Conservation (phyloP, 2,113 vertebrate genomes). For the Oryzias woworae region DNA sequence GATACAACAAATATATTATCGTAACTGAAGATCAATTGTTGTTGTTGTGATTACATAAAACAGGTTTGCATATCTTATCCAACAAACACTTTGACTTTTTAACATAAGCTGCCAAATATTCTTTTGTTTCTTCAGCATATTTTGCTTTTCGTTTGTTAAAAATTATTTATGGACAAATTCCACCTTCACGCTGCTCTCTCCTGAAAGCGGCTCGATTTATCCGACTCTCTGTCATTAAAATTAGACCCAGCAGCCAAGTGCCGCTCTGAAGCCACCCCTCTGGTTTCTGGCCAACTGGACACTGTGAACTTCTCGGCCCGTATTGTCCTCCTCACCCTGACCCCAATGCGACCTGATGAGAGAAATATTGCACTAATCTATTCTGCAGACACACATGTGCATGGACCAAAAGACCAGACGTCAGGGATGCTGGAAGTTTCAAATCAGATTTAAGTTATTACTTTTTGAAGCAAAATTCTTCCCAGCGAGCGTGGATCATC, state of each 20-base stretch:
- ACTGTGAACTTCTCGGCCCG: constrained; percentile 41
- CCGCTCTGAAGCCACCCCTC: constrained; percentile 12
- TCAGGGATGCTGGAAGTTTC: not conserved
- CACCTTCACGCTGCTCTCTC: no score
- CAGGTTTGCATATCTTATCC: no score
- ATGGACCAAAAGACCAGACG: constrained; percentile 4
- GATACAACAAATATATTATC: no score
- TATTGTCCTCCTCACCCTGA: constrained; percentile 46
- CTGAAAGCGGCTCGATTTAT: not conserved
- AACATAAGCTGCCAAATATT: no score
- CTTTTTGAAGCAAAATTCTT: no score
- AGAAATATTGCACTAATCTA: constrained; percentile 59
- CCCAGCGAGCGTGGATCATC: not conserved
- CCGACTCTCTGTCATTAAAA: constrained; percentile 13
- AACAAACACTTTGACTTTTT: no score
- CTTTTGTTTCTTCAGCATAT: no score
- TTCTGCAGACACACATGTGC: constrained; percentile 23
- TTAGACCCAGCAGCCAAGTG: constrained; percentile 35
- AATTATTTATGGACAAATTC: no score
- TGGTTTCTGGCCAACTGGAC: constrained; percentile 38
- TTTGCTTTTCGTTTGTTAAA: no score
- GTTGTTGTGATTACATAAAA: no score
- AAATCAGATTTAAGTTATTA: not conserved
- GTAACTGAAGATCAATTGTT: no score
- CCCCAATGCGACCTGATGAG: constrained; percentile 32